Conservation (phyloP, 2,888 invertebrate genomes). For the Sminthurides aquaticus region DNA sequence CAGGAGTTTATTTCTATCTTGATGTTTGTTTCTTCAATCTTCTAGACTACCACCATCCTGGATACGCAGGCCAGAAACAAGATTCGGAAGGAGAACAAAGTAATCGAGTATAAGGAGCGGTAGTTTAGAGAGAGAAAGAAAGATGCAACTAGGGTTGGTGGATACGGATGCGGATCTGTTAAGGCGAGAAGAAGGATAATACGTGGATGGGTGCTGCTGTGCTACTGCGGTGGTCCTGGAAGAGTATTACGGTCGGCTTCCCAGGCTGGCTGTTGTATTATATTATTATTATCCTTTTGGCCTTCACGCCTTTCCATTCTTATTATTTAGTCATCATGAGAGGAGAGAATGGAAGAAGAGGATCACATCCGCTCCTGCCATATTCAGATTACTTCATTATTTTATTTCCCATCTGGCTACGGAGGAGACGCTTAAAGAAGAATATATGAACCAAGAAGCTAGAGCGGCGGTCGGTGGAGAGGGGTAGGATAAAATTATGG, state of each 20-base stretch:
- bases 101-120: neutral
- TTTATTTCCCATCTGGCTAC: neutral
- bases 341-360: neutral
- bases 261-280: too few species aligned
- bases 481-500: too few species aligned
- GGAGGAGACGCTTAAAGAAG: too few species aligned
- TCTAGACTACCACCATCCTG: too few species aligned
- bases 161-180: neutral
- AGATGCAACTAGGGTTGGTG: too few species aligned
- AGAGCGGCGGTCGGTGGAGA: too few species aligned
- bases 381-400: neutral
- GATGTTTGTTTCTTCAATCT: too few species aligned
- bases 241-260: neutral
- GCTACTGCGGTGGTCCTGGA: conserved; percentile 5
- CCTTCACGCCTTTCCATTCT: conserved; percentile 9
- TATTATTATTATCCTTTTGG: conserved; percentile 6
- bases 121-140: too few species aligned
- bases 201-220: neutral
- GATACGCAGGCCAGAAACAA: too few species aligned
- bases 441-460: too few species aligned
- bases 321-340: conserved; percentile 6
- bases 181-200: neutral
- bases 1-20: too few species aligned
- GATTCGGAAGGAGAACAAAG: neutral
- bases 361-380: neutral